Conservation (phyloP, 1,140 invertebrate genomes). For the Chrysomallon squamiferum region DNA sequence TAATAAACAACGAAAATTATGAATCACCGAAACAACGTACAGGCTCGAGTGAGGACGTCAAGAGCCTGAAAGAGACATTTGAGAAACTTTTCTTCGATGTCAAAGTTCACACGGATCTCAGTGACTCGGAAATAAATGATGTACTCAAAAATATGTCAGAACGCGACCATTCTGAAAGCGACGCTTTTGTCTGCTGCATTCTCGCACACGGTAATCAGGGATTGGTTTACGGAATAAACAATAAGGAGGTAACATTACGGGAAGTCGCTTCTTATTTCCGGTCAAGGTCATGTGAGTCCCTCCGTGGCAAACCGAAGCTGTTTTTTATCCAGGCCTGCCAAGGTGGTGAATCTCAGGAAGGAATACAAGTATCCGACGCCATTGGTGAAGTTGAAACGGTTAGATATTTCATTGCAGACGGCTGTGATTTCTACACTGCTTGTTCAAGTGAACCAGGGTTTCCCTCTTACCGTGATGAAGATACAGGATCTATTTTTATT, state of each 20-base stretch:
- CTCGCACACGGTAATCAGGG: not conserved
- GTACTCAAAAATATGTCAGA: not conserved
- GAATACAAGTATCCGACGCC: too few species aligned
- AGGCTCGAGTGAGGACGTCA: not conserved
- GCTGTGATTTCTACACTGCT: too few species aligned
- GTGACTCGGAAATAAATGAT: not conserved
- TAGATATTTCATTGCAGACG: too few species aligned
- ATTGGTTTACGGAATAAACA: not conserved
- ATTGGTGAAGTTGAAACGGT: too few species aligned
- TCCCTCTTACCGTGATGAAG: too few species aligned
- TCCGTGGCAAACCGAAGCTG: not conserved
- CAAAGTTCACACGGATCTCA: not conserved
- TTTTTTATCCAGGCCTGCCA: not conserved
- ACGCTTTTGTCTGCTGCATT: not conserved
- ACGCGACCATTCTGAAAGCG: not conserved
- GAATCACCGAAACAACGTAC: not conserved
- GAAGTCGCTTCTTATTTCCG: not conserved
- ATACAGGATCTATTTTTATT: too few species aligned
- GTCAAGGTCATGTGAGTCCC: not conserved
- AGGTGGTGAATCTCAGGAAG: too few species aligned
- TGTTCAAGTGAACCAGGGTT: too few species aligned
- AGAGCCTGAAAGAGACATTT: not conserved
- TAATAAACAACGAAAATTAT: not conserved
- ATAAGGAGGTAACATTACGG: not conserved
- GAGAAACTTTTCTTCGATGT: not conserved